These are phyloP conservation scores for Diadegma fenestrale DNA, from an alignment of 2,888 invertebrate species.

Conservation along the genomic window DNA sequence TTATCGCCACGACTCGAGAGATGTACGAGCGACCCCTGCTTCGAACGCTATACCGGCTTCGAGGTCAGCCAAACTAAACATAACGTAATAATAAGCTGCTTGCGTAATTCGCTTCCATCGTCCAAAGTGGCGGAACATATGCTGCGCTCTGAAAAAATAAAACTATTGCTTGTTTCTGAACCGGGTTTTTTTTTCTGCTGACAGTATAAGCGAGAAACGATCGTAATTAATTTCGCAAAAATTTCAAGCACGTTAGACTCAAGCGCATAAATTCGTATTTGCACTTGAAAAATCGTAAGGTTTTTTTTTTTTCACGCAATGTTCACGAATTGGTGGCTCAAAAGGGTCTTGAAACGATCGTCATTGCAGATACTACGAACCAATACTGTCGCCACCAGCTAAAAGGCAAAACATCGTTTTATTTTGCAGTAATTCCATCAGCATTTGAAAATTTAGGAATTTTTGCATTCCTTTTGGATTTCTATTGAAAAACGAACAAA, in stretches of 20 bases:
- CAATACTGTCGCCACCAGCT: neutral
- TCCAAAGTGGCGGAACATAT: constrained; percentile 8
- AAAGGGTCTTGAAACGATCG: neutral
- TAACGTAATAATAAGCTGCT: constrained; percentile 68
- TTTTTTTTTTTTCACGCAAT: neutral
- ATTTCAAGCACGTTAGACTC: neutral
- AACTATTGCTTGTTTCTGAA: constrained; percentile 9
- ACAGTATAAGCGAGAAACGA: neutral
- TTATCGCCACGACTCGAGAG: constrained; percentile 43
- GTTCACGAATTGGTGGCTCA: neutral
- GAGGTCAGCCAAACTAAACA: constrained; percentile 70
- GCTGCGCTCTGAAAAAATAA: neutral
- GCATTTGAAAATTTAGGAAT: neutral
- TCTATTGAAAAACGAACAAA: neutral
- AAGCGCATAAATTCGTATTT: neutral
- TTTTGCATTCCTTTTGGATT: neutral
- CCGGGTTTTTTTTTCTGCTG: neutral
- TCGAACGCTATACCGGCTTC: constrained; percentile 48
- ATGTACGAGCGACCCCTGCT: constrained; percentile 32
- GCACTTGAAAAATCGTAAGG: neutral
- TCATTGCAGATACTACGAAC: neutral
- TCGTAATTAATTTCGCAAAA: neutral
- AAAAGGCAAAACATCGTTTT: no score
- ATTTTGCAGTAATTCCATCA: neutral
- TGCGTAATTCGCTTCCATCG: constrained; percentile 65